These are phyloP conservation scores for Fulica atra DNA, from an alignment of 2,113 vertebrate species.

Conservation along the genomic window DNA sequence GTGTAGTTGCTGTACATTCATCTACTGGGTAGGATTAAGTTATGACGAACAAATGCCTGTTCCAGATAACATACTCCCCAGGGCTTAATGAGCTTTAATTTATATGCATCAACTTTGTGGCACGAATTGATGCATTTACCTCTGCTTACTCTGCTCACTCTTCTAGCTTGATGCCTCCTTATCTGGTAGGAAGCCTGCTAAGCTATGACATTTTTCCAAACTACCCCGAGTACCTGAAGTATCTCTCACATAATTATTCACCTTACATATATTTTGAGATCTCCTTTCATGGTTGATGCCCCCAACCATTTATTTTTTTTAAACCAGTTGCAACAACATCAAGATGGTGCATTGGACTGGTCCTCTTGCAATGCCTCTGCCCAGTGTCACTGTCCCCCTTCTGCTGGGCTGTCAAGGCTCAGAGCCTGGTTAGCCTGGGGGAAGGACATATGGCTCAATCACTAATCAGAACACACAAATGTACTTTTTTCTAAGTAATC, in stretches of 20 bases:
- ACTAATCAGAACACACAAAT: not conserved
- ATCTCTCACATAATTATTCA: not conserved
- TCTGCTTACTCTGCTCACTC: not conserved
- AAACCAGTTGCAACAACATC: not conserved
- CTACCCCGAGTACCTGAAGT: not conserved
- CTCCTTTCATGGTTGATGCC: not conserved
- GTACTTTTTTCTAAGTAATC: not conserved
- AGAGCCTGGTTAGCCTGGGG: not conserved
- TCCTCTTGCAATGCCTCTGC: not conserved
- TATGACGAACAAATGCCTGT: not conserved
- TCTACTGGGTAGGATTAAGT: not conserved
- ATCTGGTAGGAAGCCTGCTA: not conserved
- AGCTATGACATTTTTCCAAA: not conserved
- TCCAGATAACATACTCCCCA: not conserved
- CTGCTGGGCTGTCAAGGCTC: not conserved
- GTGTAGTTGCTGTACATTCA: not conserved
- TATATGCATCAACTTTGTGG: not conserved
- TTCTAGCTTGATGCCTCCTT: not conserved
- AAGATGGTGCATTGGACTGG: not conserved
- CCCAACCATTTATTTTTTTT: not conserved
- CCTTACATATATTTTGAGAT: not conserved
- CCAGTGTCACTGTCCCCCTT: not conserved
- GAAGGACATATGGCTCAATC: not conserved
- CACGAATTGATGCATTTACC: not conserved
- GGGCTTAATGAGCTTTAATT: constrained; percentile 9